These are phyloP conservation scores for Solea solea DNA, from an alignment of 2,113 vertebrate genomes.

Conservation along the genomic window DNA sequence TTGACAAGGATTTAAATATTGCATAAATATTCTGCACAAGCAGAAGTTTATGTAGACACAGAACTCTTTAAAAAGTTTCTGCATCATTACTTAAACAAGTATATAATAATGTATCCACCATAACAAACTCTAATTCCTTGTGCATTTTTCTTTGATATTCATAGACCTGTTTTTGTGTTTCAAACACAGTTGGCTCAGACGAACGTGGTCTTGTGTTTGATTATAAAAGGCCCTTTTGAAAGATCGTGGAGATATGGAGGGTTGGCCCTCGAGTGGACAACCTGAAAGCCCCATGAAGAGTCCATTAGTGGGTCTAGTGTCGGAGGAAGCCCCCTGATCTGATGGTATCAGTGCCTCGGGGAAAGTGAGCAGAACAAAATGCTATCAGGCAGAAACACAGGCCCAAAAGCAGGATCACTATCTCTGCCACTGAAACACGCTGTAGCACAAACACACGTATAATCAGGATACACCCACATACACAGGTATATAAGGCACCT, in stretches of 20 bases:
- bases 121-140: too few species aligned
- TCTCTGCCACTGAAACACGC: constrained; percentile 48
- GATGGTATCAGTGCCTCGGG: constrained; percentile 77
- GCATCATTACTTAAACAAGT: too few species aligned
- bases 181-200: constrained; percentile 9
- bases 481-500: constrained; percentile 70
- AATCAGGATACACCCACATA: constrained; percentile 20
- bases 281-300: constrained; percentile 57
- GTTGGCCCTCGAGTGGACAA: constrained; percentile 15
- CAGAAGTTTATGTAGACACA: too few species aligned
- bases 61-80: too few species aligned
- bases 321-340: constrained; percentile 63
- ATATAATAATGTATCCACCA: too few species aligned
- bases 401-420: constrained; percentile 60
- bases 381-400: constrained; percentile 56
- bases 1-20: too few species aligned
- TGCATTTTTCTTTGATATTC: constrained; percentile 3
- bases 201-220: constrained; percentile 19
- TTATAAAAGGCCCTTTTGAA: constrained; percentile 43
- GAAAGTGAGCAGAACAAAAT: constrained; percentile 55
- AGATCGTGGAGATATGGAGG: constrained; percentile 66
- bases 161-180: constrained; percentile 24
- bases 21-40: too few species aligned
- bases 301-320: constrained; percentile 69
- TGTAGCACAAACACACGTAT: constrained; percentile 43